Evolutionary conservation across 2,113 vertebrate species (phyloP).

Genomic region (Poecilia latipinna): DNA sequence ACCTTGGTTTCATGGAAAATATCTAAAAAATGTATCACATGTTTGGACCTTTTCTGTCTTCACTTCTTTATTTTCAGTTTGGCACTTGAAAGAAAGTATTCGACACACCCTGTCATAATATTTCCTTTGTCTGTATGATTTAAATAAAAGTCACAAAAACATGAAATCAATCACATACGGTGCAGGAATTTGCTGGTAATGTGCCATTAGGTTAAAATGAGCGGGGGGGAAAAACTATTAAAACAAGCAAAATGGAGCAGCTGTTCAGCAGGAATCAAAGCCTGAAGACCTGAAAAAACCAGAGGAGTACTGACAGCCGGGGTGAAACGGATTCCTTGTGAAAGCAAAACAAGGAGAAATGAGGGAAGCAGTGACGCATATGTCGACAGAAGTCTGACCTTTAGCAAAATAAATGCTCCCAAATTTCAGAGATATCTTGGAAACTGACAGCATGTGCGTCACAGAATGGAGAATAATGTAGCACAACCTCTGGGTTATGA

Average conservation of each 20-base stretch:
- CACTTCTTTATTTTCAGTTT: not conserved
- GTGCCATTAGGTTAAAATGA: not conserved
- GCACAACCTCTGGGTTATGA: constrained; percentile 51
- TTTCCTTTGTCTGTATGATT: not conserved
- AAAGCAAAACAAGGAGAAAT: constrained; percentile 61
- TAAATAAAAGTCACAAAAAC: constrained; percentile 1
- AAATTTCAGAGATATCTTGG: constrained; percentile 55
- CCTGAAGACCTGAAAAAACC: constrained; percentile 12
- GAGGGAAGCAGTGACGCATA: constrained; percentile 69
- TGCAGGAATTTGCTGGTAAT: not conserved
- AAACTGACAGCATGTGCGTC: constrained; percentile 71
- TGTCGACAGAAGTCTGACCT: constrained; percentile 61
- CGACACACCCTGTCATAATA: not conserved
- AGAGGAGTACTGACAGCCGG: constrained; percentile 20
- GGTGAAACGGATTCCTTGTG: constrained; percentile 61
- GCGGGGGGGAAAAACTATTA: not conserved
- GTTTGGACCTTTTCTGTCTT: no score
- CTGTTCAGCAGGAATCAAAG: constrained; percentile 34
- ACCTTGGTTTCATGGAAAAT: no score
- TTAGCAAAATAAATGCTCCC: constrained; percentile 54
- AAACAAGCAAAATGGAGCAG: constrained; percentile 44
- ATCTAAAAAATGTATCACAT: no score
- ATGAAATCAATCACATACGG: not conserved
- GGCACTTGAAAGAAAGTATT: not conserved
- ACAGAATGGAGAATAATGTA: constrained; percentile 45